These are phyloP conservation scores for Drosophila picticornis DNA, from an alignment of 2,888 invertebrate genomes.

Conservation along the genomic window DNA sequence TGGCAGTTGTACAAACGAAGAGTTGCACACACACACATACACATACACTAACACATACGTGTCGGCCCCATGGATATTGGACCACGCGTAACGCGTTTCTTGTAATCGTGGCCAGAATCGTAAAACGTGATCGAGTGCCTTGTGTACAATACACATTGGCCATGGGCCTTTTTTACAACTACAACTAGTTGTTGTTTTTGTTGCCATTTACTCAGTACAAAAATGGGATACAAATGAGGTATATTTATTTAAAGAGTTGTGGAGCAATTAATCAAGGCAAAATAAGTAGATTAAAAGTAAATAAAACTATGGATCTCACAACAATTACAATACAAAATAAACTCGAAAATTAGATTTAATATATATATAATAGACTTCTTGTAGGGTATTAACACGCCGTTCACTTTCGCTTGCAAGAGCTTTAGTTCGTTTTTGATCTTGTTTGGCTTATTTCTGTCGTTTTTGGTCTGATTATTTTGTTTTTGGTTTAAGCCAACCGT, in stretches of 20 bases:
- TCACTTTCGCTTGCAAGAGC: not conserved
- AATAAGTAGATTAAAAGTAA: not conserved
- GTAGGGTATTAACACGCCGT: conserved; percentile 15
- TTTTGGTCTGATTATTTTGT: conserved; percentile 64
- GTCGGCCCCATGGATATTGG: conserved; percentile 64
- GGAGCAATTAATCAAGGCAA: not conserved
- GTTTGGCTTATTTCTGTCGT: conserved; percentile 40
- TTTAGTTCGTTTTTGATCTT: conserved; percentile 37
- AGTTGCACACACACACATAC: conserved; percentile 42
- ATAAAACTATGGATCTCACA: not conserved
- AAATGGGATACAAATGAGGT: conserved; percentile 12
- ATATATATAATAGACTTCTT: not conserved
- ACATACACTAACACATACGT: conserved; percentile 6
- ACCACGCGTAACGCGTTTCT: conserved; percentile 74
- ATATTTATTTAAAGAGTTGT: conserved; percentile 13
- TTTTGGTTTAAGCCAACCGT: conserved; percentile 49
- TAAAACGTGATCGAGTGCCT: conserved; percentile 80
- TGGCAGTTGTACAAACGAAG: conserved; percentile 68
- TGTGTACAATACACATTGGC: conserved; percentile 67
- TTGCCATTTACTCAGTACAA: conserved; percentile 51
- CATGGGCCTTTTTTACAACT: conserved; percentile 46
- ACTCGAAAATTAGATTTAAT: not conserved
- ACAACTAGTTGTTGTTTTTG: conserved; percentile 32
- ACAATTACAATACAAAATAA: not conserved
- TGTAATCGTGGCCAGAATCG: conserved; percentile 77